Evolutionary conservation across 1,140 invertebrate species (phyloP), one percentile per base, ranked within the genome.

Genomic region (Ladona fulva): DNA sequence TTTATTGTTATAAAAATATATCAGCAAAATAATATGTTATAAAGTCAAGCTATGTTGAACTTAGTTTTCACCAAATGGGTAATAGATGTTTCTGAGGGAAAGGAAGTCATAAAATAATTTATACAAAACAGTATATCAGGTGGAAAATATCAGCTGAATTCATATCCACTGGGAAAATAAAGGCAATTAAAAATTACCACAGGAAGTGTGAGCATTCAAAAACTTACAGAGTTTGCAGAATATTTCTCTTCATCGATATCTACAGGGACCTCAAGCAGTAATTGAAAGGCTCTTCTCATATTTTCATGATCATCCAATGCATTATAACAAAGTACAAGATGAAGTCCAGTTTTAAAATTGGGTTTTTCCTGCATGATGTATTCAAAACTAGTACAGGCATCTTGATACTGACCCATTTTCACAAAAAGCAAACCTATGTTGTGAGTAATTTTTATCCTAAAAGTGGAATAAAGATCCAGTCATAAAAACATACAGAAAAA

Each of bases 401-500:
- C 97, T 80, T 93, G 92, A 84, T 96, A 97, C 83, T 98, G 96
- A 11, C 95, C 95, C 92, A 99, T 95, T 84, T 95, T 94, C 0
- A 99, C 93, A 84, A 99, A 95, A 12, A 98, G 88, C 78, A 99
- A 91, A 0, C 96, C 98, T 84, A 99, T 99, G 82, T 99, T 99
- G 85, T 99, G 96, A 91, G 97, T 97, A 77, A 99, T 97, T 87
- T 97, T 98, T 80, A 97, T 93, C 82, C 95, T 96, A 80, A 76
- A 83, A 85, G 81, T 79, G 8, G 74, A 12, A 78, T 81, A 81
- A 82, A 79, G 75, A 78, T 74, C 25, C 52, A 76, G 78, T 79
- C 37, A 79, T 75, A 6, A 22, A n/a, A 42, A 25, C 8, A 11
- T 79, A 76, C 42, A 75, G 16, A 59, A 52, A 52, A n/a, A 76